Conservation (phyloP, 1,140 invertebrate genomes). For the Drosophila ironensis region DNA sequence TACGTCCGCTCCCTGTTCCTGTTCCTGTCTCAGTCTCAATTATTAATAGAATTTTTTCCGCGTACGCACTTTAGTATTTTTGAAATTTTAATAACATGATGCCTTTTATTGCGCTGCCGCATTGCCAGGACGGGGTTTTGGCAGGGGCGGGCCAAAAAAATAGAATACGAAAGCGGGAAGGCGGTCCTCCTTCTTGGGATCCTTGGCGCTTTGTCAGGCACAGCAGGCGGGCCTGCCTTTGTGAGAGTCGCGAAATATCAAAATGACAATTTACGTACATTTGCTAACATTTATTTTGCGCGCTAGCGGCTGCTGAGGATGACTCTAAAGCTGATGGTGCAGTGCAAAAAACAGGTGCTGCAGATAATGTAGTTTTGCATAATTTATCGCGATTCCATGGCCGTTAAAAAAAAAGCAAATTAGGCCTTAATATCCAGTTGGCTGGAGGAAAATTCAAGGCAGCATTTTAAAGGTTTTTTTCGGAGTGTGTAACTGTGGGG, state of each 20-base stretch:
- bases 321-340: constrained; percentile 8
- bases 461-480: too few species aligned
- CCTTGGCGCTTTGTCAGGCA: constrained; percentile 1
- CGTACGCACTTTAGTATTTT: constrained; percentile 74
- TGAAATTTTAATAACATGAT: constrained; percentile 78
- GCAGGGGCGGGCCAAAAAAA: not conserved
- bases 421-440: too few species aligned
- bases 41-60: constrained; percentile 74
- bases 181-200: too few species aligned
- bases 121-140: constrained; percentile 41
- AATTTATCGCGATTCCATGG: too few species aligned
- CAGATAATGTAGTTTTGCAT: not conserved
- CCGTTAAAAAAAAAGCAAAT: too few species aligned
- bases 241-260: constrained; percentile 68
- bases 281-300: constrained; percentile 67
- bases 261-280: constrained; percentile 77
- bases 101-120: constrained; percentile 69
- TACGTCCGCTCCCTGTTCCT: constrained; percentile 5
- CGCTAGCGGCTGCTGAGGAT: constrained; percentile 1
- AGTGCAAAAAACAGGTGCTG: not conserved
- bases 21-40: constrained; percentile 39
- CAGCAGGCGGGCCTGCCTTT: constrained; percentile 56
- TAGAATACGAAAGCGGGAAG: too few species aligned
- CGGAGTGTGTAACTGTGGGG: not conserved
- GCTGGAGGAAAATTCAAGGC: too few species aligned